Evolutionary conservation across 2,888 invertebrate species (phyloP).

Genomic region (Hirtodrosophila histrioides): DNA sequence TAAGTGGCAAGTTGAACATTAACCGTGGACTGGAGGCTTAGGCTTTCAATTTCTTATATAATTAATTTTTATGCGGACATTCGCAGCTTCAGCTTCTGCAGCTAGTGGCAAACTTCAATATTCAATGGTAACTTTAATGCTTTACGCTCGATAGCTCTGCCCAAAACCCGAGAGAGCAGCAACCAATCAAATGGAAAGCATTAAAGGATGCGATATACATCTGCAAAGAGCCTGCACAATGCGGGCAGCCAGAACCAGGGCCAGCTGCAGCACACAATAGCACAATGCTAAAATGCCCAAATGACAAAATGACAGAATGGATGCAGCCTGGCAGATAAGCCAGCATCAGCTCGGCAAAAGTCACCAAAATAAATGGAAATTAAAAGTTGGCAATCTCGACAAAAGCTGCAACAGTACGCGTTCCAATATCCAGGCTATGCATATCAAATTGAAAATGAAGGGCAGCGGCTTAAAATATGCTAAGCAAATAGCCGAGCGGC

Average conservation of each 20-base stretch:
- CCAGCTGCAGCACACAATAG: conserved; percentile 41
- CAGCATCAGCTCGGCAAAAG: conserved; percentile 44
- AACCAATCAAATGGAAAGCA: conserved; percentile 64
- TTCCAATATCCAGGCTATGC: conserved; percentile 17
- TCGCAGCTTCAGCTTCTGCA: neutral
- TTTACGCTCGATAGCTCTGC: conserved; percentile 15
- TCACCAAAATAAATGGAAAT: conserved; percentile 68
- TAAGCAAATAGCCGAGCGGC: conserved; percentile 22
- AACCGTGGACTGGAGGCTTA: conserved; percentile 22
- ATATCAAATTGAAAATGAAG: conserved; percentile 24
- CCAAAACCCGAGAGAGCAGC: conserved; percentile 11
- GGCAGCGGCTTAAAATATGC: conserved; percentile 16
- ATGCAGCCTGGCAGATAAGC: conserved; percentile 46
- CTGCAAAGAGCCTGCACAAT: conserved; percentile 46
- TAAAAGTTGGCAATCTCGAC: conserved; percentile 60
- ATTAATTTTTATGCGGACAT: conserved; percentile 12
- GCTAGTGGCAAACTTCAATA: conserved; percentile 17
- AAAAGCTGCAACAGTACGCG: conserved; percentile 28
- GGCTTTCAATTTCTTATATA: conserved; percentile 31
- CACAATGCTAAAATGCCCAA: conserved; percentile 2
- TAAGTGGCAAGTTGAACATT: conserved; percentile 13
- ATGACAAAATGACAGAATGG: conserved; percentile 2
- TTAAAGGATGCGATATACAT: conserved; percentile 56
- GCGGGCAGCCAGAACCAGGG: conserved; percentile 35
- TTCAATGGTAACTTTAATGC: conserved; percentile 24